These are phyloP conservation scores for Hemibagrus wyckioides DNA, from an alignment of 2,113 vertebrate genomes.

Conservation along the genomic window DNA sequence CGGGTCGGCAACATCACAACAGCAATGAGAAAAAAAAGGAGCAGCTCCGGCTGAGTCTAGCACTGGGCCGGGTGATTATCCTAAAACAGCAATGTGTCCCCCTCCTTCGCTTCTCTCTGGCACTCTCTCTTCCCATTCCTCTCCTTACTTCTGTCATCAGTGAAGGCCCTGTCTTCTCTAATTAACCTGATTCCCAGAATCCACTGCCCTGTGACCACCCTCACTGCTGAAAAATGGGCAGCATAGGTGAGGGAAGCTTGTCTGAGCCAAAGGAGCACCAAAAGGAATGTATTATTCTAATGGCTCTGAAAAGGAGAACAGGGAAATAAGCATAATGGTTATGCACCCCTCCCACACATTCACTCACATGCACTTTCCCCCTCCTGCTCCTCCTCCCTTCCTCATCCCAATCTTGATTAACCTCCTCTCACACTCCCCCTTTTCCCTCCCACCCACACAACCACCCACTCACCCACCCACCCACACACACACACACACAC, in stretches of 20 bases:
- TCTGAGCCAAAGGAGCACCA: slow-evolving; percentile 65
- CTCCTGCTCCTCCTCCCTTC: slow-evolving; percentile 64
- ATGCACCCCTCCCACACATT: slow-evolving; percentile 73
- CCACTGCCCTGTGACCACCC: slow-evolving; percentile 76
- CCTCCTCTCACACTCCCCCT: slow-evolving; percentile 71
- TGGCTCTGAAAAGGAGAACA: slow-evolving; percentile 76
- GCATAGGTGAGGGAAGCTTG: slow-evolving; percentile 76
- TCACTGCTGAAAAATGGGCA: slow-evolving; percentile 78
- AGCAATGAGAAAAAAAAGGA: slow-evolving; percentile 63
- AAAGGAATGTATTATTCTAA: slow-evolving; percentile 75
- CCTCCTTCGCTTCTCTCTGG: slow-evolving; percentile 59
- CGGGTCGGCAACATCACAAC: slow-evolving; percentile 71
- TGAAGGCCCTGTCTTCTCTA: slow-evolving; percentile 74
- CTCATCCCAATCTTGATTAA: slow-evolving; percentile 78
- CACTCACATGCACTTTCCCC: slow-evolving; percentile 60
- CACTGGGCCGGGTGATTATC: slow-evolving; percentile 63
- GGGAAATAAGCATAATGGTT: slow-evolving; percentile 83
- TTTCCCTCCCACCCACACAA: slow-evolving; percentile 76
- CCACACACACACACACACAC: slow-evolving; percentile 76
- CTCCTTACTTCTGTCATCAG: slow-evolving; percentile 67
- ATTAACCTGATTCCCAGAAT: slow-evolving; percentile 82
- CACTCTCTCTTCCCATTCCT: slow-evolving; percentile 37
- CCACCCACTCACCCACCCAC: slow-evolving; percentile 73
- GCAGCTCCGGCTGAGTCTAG: slow-evolving; percentile 61
- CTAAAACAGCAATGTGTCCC: slow-evolving; percentile 67